Conservation (phyloP, 1,140 invertebrate species). For the Papilio polytes region DNA sequence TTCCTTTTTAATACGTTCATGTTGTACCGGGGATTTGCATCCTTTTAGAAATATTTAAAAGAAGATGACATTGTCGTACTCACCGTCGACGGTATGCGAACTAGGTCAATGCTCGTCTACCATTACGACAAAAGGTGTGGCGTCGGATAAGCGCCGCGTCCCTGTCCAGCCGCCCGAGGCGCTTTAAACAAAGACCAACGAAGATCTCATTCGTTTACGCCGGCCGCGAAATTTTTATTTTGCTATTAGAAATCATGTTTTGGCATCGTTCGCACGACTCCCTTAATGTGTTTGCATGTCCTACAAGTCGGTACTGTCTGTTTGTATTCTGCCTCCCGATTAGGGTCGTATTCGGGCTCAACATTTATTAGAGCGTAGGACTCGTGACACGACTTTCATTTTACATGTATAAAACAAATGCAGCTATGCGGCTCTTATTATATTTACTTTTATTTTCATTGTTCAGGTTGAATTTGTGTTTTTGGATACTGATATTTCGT, state of each 20-base stretch:
- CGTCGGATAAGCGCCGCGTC: constrained; percentile 79
- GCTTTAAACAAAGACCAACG: constrained; percentile 76
- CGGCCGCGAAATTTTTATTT: constrained; percentile 60
- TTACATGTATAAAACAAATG: constrained; percentile 70
- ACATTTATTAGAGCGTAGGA: constrained; percentile 81
- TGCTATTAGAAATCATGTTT: constrained; percentile 77
- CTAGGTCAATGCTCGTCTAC: constrained; percentile 71
- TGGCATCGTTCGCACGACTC: constrained; percentile 70
- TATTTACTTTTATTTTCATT: constrained; percentile 60
- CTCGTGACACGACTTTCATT: constrained; percentile 79
- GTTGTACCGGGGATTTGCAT: constrained; percentile 11
- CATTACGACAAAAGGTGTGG: constrained; percentile 78
- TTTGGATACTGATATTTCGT: constrained; percentile 3
- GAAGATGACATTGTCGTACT: constrained; percentile 68
- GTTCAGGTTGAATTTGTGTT: constrained; percentile 52
- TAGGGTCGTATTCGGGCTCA: constrained; percentile 78
- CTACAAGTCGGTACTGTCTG: constrained; percentile 80
- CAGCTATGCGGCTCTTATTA: constrained; percentile 54
- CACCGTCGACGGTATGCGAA: constrained; percentile 73
- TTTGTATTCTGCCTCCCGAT: constrained; percentile 79
- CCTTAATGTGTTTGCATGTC: constrained; percentile 80
- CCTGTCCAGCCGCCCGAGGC: constrained; percentile 68
- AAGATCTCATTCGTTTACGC: constrained; percentile 77
- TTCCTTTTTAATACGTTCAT: background rate
- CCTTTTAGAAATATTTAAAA: constrained; percentile 54